Percentiles rank a stretch among this genome's conserved stretches.
These are phyloP conservation scores for Ophioninae sp. DNA, from an alignment of 2,888 invertebrate species.

Conservation along the genomic window DNA sequence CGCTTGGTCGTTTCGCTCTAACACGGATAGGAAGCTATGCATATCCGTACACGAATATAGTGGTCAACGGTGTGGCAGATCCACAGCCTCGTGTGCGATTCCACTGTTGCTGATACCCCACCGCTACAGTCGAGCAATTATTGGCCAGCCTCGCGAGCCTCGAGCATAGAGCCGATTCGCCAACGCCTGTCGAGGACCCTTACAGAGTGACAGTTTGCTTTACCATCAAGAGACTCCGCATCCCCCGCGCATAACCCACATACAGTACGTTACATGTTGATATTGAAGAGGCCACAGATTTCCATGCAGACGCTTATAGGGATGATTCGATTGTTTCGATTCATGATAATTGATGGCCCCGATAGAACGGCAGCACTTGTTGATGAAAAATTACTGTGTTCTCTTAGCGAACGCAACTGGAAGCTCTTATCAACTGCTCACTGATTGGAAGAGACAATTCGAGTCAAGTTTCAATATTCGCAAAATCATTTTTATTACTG, in stretches of 20 bases:
- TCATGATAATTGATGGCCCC: slow-evolving; percentile 29
- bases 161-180: slow-evolving; percentile 59
- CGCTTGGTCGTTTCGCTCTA: slow-evolving; percentile 38
- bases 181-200: slow-evolving; percentile 64
- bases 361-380: background rate
- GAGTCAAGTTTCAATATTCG: background rate
- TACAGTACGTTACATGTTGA: slow-evolving; percentile 1
- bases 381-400: background rate
- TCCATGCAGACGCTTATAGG: slow-evolving; percentile 9
- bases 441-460: background rate
- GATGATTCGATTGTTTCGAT: slow-evolving; percentile 46
- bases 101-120: slow-evolving; percentile 52
- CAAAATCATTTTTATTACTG: background rate
- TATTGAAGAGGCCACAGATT: slow-evolving; percentile 18
- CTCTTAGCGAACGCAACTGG: background rate
- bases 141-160: slow-evolving; percentile 61
- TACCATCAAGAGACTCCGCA: slow-evolving; percentile 53
- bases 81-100: slow-evolving; percentile 61
- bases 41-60: slow-evolving; percentile 25
- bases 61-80: slow-evolving; percentile 57
- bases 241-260: background rate
- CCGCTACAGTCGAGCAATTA: slow-evolving; percentile 60
- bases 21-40: background rate
- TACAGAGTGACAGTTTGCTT: slow-evolving; percentile 62
- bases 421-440: background rate